Evolutionary conservation across 2,888 invertebrate species (phyloP).

Genomic region (Pseudeuparius sepicola): DNA sequence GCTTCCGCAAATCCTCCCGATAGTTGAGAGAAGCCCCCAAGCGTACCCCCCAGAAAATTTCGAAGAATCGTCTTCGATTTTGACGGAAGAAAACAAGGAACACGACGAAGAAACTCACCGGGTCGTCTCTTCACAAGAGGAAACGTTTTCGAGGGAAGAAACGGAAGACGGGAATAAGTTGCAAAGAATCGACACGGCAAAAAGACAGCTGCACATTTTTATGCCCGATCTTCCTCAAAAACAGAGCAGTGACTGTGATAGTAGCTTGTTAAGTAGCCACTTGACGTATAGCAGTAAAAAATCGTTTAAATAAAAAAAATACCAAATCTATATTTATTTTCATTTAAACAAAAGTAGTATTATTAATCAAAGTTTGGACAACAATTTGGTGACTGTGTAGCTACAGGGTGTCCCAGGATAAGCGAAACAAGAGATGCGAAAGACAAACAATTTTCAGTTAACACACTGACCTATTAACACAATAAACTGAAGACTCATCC

Average conservation of each 20-base stretch:
- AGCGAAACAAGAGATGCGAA: too few species aligned
- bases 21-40: background rate
- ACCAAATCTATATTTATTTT: too few species aligned
- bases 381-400: too few species aligned
- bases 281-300: too few species aligned
- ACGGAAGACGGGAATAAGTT: conserved; percentile 12
- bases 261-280: conserved; percentile 31
- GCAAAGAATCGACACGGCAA: conserved; percentile 17
- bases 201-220: conserved; percentile 64
- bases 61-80: background rate
- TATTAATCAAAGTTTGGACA: too few species aligned
- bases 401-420: too few species aligned
- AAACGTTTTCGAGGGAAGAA: conserved; percentile 19
- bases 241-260: conserved; percentile 29
- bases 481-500: too few species aligned
- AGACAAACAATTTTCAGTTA: too few species aligned
- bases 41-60: background rate
- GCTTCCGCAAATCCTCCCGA: background rate
- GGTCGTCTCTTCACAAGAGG: conserved; percentile 23
- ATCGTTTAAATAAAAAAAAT: too few species aligned
- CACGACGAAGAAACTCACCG: conserved; percentile 12
- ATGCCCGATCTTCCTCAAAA: conserved; percentile 57
- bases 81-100: conserved; percentile 11
- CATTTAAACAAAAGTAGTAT: too few species aligned
- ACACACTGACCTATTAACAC: too few species aligned